Evolutionary conservation across 2,113 vertebrate genomes (phyloP).

Genomic region (Pangasianodon hypophthalmus): DNA sequence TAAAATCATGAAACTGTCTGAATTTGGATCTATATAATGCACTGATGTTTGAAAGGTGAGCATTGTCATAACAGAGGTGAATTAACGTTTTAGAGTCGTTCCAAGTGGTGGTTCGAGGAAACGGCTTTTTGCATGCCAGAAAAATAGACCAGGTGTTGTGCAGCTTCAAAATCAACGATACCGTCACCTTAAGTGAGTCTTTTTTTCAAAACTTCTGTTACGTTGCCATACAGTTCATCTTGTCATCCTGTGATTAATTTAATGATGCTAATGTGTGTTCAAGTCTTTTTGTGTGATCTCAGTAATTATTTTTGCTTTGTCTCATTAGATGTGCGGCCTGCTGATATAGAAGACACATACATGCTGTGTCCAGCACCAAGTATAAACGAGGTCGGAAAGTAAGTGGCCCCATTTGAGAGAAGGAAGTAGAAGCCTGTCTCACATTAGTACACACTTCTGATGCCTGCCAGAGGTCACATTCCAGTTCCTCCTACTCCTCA

Average conservation of each 20-base stretch:
- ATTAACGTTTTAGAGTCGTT: conserved; percentile 78
- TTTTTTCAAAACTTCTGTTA: background rate
- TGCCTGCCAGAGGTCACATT: conserved; percentile 56
- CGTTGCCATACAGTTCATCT: background rate
- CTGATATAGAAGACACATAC: conserved; percentile 72
- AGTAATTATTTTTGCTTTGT: background rate
- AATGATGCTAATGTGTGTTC: background rate
- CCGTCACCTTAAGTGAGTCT: conserved; percentile 83
- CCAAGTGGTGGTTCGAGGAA: conserved; percentile 84
- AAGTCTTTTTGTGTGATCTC: background rate
- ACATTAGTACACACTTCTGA: conserved; percentile 64
- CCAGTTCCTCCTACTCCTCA: conserved; percentile 38
- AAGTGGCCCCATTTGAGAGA: conserved; percentile 65
- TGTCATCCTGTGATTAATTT: background rate
- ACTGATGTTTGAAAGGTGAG: background rate
- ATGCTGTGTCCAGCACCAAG: conserved; percentile 85
- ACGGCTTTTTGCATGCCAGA: conserved; percentile 83
- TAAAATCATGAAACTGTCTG: background rate
- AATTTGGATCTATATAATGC: conserved; percentile 17
- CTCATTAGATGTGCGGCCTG: conserved; percentile 79
- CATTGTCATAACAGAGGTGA: background rate
- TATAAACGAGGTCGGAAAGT: conserved; percentile 83
- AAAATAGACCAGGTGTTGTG: conserved; percentile 83
- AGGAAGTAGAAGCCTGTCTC: conserved; percentile 53
- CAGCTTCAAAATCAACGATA: conserved; percentile 89